phyloP scores from a whole-genome alignment of 2,113 vertebrate genomes.

The Alectura lathami region DNA sequence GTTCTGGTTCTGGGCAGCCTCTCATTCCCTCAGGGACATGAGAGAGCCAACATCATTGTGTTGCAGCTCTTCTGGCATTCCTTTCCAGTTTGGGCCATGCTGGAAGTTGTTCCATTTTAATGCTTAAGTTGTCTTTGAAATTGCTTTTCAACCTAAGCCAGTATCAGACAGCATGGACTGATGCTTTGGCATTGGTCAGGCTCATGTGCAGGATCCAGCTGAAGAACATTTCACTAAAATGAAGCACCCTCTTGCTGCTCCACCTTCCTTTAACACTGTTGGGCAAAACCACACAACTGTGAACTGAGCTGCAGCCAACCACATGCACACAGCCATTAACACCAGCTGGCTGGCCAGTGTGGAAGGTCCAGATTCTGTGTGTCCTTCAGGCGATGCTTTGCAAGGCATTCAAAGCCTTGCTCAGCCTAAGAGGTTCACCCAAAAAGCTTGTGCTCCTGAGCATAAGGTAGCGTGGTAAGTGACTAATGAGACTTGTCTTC shows the following conservation, averaged over 20 bases:
- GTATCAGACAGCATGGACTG: neutral
- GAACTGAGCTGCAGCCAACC: neutral
- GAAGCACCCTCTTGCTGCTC: neutral
- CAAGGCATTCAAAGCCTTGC: conserved; percentile 9
- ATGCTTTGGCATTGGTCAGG: neutral
- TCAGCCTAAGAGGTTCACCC: neutral
- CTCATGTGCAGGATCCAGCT: neutral
- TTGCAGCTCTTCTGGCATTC: neutral
- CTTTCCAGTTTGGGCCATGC: neutral
- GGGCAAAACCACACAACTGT: neutral
- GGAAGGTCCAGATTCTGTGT: neutral
- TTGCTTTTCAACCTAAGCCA: neutral
- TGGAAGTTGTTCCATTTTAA: neutral
- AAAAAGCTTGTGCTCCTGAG: neutral
- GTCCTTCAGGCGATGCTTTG: neutral
- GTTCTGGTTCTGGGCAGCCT: fast-evolving
- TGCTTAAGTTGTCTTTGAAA: neutral
- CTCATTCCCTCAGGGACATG: neutral
- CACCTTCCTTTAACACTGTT: neutral
- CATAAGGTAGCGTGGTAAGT: neutral
- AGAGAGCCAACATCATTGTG: fast-evolving
- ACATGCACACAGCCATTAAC: neutral
- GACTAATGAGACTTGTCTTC: conserved; percentile 63
- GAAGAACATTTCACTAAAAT: neutral
- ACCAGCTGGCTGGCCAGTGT: neutral